Percentiles rank a stretch among this genome's conserved stretches.
Evolutionary conservation across 2,797 vertebrate genomes (phyloP).

Genomic region (Cebuella pygmaea): DNA sequence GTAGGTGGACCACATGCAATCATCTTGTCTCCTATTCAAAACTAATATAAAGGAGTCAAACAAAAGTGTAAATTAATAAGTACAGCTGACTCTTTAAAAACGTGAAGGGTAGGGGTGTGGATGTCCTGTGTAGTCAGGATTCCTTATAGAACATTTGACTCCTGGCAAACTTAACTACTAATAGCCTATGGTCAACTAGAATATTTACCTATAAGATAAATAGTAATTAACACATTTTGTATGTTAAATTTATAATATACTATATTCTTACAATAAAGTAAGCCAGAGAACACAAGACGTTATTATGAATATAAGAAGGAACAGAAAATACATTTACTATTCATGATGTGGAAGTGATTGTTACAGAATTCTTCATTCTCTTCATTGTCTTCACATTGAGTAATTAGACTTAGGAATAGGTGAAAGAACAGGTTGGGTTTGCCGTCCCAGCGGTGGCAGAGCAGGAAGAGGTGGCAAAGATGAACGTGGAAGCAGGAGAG

Average conservation of each 20-base stretch:
- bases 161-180: not conserved
- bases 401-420: not conserved
- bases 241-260: not conserved
- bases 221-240: not conserved
- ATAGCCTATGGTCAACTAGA: not conserved
- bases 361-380: not conserved
- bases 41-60: not conserved
- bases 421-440: not conserved
- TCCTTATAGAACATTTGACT: not conserved
- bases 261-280: not conserved
- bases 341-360: not conserved
- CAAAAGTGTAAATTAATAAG: not conserved
- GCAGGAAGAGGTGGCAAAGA: not conserved
- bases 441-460: not conserved
- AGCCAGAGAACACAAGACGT: not conserved
- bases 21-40: not conserved
- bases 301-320: not conserved
- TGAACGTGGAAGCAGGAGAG: not conserved
- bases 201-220: not conserved
- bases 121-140: not conserved
- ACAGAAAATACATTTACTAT: not conserved
- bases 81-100: not conserved
- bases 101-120: too few species aligned
- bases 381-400: not conserved
- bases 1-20: not conserved